Evolutionary conservation across 2,888 invertebrate species (phyloP).

Genomic region (Habrosyne pyritoides): DNA sequence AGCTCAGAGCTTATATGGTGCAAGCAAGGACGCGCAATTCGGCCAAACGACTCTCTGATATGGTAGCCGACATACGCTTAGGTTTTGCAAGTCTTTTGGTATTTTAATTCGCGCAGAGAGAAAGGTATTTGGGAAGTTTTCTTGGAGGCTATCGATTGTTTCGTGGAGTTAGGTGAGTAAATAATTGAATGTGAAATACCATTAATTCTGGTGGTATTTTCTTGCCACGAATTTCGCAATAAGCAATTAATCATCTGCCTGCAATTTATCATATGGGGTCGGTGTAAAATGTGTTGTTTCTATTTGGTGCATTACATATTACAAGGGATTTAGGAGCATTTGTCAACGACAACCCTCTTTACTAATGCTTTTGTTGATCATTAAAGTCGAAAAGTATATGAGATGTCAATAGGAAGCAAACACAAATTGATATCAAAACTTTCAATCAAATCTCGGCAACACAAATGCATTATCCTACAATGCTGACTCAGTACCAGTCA

Average conservation of each 20-base stretch:
- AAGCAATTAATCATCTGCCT: too few species aligned
- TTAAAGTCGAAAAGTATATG: too few species aligned
- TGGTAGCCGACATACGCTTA: conserved; percentile 19
- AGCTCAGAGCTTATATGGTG: conserved; percentile 10
- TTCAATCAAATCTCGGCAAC: background rate
- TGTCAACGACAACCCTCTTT: too few species aligned
- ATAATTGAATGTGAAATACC: background rate
- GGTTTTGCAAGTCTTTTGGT: conserved; percentile 12
- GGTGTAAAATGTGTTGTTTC: too few species aligned
- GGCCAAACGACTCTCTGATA: conserved; percentile 18
- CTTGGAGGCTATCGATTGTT: background rate
- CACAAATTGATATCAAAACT: background rate
- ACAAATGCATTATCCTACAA: background rate
- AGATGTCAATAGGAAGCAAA: background rate
- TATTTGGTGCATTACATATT: too few species aligned
- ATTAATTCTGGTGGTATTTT: too few species aligned
- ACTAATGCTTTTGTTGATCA: too few species aligned
- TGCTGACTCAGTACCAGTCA: conserved; percentile 2
- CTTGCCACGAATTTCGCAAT: too few species aligned
- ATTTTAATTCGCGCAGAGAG: background rate
- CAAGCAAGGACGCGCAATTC: conserved; percentile 27
- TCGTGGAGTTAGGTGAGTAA: too few species aligned
- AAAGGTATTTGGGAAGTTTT: background rate
- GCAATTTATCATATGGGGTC: too few species aligned
- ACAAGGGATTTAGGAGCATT: too few species aligned